These are phyloP conservation scores for Drosophila limbata DNA, from an alignment of 2,888 invertebrate genomes.

Conservation along the genomic window DNA sequence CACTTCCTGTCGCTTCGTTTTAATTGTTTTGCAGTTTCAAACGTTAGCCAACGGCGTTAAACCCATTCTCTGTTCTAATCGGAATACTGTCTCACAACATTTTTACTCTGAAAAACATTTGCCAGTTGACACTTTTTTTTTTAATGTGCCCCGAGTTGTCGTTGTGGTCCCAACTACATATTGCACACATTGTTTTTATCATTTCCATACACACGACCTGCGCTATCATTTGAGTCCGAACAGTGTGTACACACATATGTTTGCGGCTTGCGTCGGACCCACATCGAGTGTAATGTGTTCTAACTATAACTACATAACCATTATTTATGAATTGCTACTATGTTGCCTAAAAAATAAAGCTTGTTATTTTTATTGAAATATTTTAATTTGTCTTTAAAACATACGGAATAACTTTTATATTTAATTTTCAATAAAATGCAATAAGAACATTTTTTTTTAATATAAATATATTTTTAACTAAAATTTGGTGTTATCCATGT, in stretches of 20 bases:
- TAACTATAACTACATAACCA: not conserved
- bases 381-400: not conserved
- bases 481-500: too few species aligned
- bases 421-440: too few species aligned
- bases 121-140: slow-evolving; percentile 32
- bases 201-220: slow-evolving; percentile 22
- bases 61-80: slow-evolving; percentile 39
- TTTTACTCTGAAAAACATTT: slow-evolving; percentile 31
- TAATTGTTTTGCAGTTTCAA: slow-evolving; percentile 62
- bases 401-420: too few species aligned
- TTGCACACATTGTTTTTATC: slow-evolving; percentile 44
- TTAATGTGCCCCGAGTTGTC: slow-evolving; percentile 6
- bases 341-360: too few species aligned
- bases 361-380: not conserved
- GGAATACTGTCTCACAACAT: slow-evolving; percentile 34
- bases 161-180: slow-evolving; percentile 53
- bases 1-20: slow-evolving; percentile 44
- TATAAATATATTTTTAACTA: too few species aligned
- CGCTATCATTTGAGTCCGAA: slow-evolving; percentile 4
- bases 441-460: too few species aligned
- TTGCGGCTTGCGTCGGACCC: slow-evolving; percentile 1
- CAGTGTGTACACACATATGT: slow-evolving; percentile 9
- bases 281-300: not conserved
- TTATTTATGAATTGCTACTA: not conserved
- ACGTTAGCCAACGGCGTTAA: slow-evolving; percentile 22